Conservation (phyloP, 2,113 vertebrate species). For the Epinephelus cyanopodus region DNA sequence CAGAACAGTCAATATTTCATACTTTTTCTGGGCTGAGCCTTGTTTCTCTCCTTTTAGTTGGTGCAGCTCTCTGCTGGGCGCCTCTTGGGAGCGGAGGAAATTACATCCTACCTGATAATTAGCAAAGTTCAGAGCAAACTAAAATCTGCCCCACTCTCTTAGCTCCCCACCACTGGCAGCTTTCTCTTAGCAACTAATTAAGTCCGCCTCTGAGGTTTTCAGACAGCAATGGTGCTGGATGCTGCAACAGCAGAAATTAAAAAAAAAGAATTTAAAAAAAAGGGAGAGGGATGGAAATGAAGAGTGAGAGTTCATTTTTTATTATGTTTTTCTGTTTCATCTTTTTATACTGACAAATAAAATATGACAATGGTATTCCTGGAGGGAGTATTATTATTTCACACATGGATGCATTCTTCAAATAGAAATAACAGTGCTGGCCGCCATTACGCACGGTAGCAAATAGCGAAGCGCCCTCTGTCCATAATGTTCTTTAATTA, state of each 20-base stretch:
- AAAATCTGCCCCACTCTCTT: constrained; percentile 79
- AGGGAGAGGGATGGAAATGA: constrained; percentile 64
- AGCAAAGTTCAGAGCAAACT: constrained; percentile 87
- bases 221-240: constrained; percentile 80
- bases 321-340: constrained; percentile 70
- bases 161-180: constrained; percentile 80
- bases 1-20: constrained; percentile 63
- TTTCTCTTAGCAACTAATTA: constrained; percentile 89
- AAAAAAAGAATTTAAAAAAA: constrained; percentile 39
- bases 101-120: constrained; percentile 89
- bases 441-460: constrained; percentile 76
- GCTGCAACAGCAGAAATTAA: constrained; percentile 87
- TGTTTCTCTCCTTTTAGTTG: constrained; percentile 66
- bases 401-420: constrained; percentile 83
- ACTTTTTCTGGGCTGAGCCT: constrained; percentile 71
- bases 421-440: constrained; percentile 86
- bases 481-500: constrained; percentile 87
- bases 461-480: constrained; percentile 76
- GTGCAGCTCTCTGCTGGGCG: constrained; percentile 75
- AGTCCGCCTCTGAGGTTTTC: constrained; percentile 86
- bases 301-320: constrained; percentile 69
- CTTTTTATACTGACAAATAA: constrained; percentile 79
- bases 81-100: constrained; percentile 84
- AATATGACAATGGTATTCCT: constrained; percentile 83
- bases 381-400: constrained; percentile 87